Evolutionary conservation across 2,113 vertebrate genomes (phyloP).

Genomic region (Cathartes aura): DNA sequence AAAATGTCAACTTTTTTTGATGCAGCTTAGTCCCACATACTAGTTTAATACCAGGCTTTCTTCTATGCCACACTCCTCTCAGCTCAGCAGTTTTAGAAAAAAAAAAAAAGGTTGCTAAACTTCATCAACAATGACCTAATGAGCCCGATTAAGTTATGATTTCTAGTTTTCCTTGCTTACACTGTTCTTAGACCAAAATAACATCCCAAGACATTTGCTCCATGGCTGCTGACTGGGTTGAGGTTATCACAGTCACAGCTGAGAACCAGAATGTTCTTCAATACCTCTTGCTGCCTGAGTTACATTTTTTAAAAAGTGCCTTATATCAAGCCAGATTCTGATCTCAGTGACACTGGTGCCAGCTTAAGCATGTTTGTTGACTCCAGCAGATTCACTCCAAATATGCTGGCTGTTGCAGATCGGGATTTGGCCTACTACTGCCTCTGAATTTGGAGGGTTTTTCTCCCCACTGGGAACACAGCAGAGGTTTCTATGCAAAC

Average conservation of each 20-base stretch:
- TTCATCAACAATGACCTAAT: constrained; percentile 6
- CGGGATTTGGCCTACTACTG: neutral
- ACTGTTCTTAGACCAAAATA: constrained; percentile 26
- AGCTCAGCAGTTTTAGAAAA: neutral
- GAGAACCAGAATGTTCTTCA: constrained; percentile 20
- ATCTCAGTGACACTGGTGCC: neutral
- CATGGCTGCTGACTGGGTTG: constrained; percentile 20
- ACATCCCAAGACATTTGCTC: constrained; percentile 31
- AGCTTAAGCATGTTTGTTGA: neutral
- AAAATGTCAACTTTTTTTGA: neutral
- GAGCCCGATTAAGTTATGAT: constrained; percentile 14
- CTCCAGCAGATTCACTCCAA: neutral
- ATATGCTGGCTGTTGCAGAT: neutral
- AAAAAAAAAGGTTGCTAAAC: neutral
- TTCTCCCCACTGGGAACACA: neutral
- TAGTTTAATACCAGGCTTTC: neutral
- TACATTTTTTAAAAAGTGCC: constrained; percentile 32
- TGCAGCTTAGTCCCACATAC: neutral
- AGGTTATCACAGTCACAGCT: constrained; percentile 17
- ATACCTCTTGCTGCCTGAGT: neutral
- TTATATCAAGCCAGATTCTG: neutral
- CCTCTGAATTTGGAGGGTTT: neutral
- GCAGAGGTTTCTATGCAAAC: neutral
- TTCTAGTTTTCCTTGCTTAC: constrained; percentile 2
- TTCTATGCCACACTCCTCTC: neutral